phyloP scores from a whole-genome alignment of 1,140 invertebrate genomes.

The Drosophila nigromelanica region DNA sequence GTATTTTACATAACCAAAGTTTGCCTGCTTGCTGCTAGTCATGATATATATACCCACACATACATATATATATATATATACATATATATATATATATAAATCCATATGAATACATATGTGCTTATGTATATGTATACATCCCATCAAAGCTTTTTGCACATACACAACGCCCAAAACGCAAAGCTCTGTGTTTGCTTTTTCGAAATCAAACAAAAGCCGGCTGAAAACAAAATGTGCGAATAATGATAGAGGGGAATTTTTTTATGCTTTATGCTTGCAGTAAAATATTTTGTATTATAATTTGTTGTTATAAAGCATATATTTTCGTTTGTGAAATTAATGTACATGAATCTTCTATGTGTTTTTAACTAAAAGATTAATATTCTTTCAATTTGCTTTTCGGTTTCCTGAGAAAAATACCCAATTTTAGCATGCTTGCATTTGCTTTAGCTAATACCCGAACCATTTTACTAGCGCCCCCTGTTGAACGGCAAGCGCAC shows the following conservation, averaged over 20 bases:
- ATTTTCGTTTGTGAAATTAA: not conserved
- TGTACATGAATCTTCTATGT: too few species aligned
- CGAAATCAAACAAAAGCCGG: conserved; percentile 35
- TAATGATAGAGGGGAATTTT: conserved; percentile 24
- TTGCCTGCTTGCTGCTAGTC: not conserved
- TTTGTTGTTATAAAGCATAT: not conserved
- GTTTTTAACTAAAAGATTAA: not conserved
- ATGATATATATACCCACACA: not conserved
- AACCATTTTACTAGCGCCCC: conserved; percentile 47
- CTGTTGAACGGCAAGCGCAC: conserved; percentile 29
- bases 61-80: conserved; percentile 2
- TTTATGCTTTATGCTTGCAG: not conserved
- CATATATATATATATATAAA: not conserved
- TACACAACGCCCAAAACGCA: conserved; percentile 58
- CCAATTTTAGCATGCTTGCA: not conserved
- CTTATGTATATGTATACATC: conserved; percentile 6
- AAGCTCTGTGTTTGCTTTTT: conserved; percentile 65
- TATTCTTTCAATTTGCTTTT: not conserved
- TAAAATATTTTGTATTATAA: not conserved
- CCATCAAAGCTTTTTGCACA: conserved; percentile 58
- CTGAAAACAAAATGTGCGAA: conserved; percentile 14
- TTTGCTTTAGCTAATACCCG: conserved; percentile 31
- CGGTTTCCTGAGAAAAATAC: conserved; percentile 6
- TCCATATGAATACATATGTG: not conserved
- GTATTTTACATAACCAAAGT: conserved; percentile 41